Conservation (phyloP, 2,797 vertebrate genomes). For the Crypturellus tataupa region DNA sequence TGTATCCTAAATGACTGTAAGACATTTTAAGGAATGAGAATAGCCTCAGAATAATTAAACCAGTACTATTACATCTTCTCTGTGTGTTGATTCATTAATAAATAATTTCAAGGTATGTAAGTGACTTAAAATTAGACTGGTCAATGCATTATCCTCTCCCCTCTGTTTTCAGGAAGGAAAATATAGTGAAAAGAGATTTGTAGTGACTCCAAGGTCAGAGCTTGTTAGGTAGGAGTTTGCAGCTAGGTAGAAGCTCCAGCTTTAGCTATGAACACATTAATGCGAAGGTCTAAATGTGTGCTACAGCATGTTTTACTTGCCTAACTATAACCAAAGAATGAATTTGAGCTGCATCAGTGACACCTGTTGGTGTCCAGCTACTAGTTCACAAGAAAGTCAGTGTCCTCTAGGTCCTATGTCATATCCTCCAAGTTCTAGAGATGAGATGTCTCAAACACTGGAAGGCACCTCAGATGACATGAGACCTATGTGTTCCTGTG, state of each 20-base stretch:
- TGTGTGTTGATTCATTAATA: neutral
- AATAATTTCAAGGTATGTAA: neutral
- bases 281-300: neutral
- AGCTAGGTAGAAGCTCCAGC: neutral
- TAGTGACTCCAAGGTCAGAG: neutral
- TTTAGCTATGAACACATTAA: neutral
- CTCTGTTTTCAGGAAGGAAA: neutral
- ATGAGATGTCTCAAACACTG: neutral
- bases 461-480: neutral
- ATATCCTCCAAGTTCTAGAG: neutral
- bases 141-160: neutral
- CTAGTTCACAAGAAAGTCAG: neutral
- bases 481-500: neutral
- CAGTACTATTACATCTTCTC: neutral
- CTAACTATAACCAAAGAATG: neutral
- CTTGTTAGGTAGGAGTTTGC: too few relatives aligned
- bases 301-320: neutral
- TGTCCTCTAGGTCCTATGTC: neutral
- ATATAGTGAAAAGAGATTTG: neutral
- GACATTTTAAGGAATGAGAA: constrained; percentile 21
- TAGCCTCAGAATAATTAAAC: neutral
- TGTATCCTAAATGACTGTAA: constrained; percentile 44
- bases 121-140: neutral
- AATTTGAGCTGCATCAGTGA: fast-evolving
- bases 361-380: neutral